phyloP scores from a whole-genome alignment of 2,113 vertebrate genomes.

The Equus quagga region DNA sequence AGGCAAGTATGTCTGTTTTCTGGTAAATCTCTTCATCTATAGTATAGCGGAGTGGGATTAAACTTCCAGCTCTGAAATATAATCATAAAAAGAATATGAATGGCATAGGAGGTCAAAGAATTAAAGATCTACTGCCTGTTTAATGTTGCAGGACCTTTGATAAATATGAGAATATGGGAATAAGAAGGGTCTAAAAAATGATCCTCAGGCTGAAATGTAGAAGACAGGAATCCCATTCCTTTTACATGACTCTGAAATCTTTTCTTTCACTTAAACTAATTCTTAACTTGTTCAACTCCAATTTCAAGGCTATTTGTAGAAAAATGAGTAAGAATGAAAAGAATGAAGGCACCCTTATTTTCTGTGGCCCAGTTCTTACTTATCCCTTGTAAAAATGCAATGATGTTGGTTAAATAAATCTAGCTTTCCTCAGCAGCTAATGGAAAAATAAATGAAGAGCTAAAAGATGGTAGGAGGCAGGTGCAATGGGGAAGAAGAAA shows the following conservation, averaged over 20 bases:
- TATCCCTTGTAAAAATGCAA: not conserved
- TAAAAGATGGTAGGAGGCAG: not conserved
- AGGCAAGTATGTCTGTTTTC: not conserved
- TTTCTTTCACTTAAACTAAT: constrained; percentile 29
- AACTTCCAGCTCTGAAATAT: not conserved
- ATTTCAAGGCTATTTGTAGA: not conserved
- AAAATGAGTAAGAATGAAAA: constrained; percentile 4
- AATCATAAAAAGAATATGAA: not conserved
- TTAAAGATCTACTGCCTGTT: not conserved
- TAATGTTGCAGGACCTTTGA: not conserved
- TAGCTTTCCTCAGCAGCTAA: not conserved
- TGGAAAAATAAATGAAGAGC: not conserved
- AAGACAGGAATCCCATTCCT: not conserved
- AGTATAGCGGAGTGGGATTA: not conserved
- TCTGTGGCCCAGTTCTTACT: not conserved
- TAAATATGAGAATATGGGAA: not conserved
- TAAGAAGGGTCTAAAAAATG: not conserved
- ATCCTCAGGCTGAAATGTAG: not conserved
- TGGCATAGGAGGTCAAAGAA: not conserved
- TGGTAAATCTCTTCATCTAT: not conserved
- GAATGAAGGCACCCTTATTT: not conserved
- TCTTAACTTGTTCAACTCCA: not conserved
- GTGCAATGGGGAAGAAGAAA: not conserved
- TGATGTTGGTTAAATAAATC: constrained; percentile 30
- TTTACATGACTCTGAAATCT: not conserved